Evolutionary conservation across 2,797 vertebrate species (phyloP).

Genomic region (Artibeus lituratus): DNA sequence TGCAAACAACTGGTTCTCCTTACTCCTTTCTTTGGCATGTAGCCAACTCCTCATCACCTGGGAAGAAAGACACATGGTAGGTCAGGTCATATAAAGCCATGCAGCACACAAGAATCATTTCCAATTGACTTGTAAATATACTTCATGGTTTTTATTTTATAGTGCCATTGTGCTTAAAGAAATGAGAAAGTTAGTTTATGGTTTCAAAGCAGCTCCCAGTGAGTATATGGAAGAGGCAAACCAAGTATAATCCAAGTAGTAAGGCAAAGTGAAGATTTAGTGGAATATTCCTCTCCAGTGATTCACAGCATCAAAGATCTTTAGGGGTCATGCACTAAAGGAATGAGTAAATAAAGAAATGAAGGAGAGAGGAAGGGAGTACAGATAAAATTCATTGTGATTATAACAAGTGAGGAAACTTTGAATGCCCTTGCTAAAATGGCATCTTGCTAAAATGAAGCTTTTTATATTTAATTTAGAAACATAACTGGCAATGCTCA

Average conservation of each 20-base stretch:
- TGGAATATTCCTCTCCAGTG: not conserved
- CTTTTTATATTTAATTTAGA: conserved; percentile 46
- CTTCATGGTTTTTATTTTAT: not conserved
- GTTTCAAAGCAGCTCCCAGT: not conserved
- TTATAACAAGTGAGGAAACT: not conserved
- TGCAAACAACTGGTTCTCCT: not conserved
- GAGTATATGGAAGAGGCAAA: not conserved
- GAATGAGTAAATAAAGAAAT: not conserved
- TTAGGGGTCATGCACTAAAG: not conserved
- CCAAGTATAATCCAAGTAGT: not conserved
- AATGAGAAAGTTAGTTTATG: not conserved
- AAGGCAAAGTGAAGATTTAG: not conserved
- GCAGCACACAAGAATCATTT: not conserved
- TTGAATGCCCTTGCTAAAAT: not conserved
- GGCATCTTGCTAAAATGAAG: conserved; percentile 37
- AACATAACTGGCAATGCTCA: not conserved
- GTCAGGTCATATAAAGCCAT: not conserved
- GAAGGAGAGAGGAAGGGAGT: not conserved
- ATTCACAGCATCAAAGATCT: not conserved
- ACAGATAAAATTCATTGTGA: not conserved
- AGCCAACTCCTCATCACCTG: not conserved
- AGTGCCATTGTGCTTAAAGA: not conserved
- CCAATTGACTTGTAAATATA: not conserved
- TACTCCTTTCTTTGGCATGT: not conserved
- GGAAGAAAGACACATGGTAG: not conserved